Percentiles rank a stretch among this genome's conserved stretches.
Conservation (phyloP, 2,888 invertebrate genomes). For the Ceraclea dissimilis region DNA sequence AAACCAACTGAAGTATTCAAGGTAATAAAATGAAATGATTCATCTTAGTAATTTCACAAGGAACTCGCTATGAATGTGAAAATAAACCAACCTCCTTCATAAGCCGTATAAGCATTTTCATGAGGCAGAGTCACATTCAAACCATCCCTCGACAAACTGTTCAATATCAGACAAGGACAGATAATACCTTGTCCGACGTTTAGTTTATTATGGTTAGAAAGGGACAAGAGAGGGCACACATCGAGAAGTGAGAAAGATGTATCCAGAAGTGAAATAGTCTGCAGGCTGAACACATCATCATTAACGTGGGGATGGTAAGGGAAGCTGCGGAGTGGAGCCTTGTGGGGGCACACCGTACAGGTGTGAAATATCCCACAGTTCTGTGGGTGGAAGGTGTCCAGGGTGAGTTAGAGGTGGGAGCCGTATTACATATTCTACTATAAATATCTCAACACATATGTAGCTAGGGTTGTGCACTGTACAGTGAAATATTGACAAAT, state of each 20-base stretch:
- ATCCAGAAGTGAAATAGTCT: constrained; percentile 67
- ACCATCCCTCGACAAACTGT: constrained; percentile 4
- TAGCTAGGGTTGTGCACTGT: neutral
- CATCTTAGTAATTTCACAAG: constrained; percentile 10
- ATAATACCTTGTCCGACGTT: constrained; percentile 1
- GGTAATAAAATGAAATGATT: constrained; percentile 27
- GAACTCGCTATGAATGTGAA: constrained; percentile 19
- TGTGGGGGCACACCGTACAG: constrained; percentile 36
- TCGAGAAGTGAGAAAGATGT: constrained; percentile 54
- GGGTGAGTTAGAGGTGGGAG: neutral
- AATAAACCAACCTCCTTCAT: constrained; percentile 6
- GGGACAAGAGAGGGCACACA: constrained; percentile 33
- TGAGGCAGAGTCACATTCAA: constrained; percentile 20
- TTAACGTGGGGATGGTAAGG: constrained; percentile 58
- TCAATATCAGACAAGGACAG: neutral
- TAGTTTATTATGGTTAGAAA: constrained; percentile 29
- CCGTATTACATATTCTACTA: constrained; percentile 18
- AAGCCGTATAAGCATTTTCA: constrained; percentile 13
- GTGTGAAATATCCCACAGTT: constrained; percentile 51
- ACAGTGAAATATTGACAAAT: neutral
- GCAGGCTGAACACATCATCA: constrained; percentile 72
- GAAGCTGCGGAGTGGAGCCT: constrained; percentile 29
- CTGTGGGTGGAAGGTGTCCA: constrained; percentile 4
- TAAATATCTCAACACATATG: constrained; percentile 21
- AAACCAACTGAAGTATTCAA: neutral